phyloP scores from a whole-genome alignment of 1,140 invertebrate species.

The Apis dorsata region DNA sequence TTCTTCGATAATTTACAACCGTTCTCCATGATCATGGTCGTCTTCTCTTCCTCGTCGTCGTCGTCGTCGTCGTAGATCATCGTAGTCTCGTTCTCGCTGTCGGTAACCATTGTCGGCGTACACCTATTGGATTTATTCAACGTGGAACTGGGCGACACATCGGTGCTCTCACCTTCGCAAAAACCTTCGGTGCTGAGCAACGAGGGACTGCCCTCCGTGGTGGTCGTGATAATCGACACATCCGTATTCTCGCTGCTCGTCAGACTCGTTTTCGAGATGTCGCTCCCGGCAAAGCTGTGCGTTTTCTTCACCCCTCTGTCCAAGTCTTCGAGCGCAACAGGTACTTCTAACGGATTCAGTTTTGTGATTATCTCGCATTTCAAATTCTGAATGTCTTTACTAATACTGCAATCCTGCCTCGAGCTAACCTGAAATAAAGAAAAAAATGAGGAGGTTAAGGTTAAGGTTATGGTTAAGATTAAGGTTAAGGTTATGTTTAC shows the following conservation, averaged over 20 bases:
- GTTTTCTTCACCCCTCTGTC: slow-evolving; percentile 72
- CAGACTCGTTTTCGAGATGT: slow-evolving; percentile 76
- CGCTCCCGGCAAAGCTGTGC: slow-evolving; percentile 77
- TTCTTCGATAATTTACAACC: slow-evolving; percentile 44
- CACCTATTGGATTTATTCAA: slow-evolving; percentile 73
- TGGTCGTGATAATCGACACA: slow-evolving; percentile 73
- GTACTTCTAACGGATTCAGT: slow-evolving; percentile 61
- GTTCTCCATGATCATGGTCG: slow-evolving; percentile 46
- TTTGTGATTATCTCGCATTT: slow-evolving; percentile 75
- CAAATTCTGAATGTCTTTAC: slow-evolving; percentile 73
- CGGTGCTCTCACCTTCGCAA: slow-evolving; percentile 77
- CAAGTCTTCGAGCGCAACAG: slow-evolving; percentile 50
- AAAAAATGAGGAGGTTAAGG: background rate
- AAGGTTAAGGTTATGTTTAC: no score
- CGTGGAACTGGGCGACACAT: slow-evolving; percentile 74
- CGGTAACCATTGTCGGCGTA: slow-evolving; percentile 67
- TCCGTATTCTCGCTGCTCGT: slow-evolving; percentile 77
- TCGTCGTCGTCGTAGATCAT: slow-evolving; percentile 56
- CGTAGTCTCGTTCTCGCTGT: slow-evolving; percentile 66
- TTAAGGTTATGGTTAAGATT: no score
- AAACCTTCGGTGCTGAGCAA: slow-evolving; percentile 77
- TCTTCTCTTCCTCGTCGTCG: slow-evolving; percentile 23
- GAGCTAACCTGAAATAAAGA: slow-evolving; percentile 33
- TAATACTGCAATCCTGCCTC: slow-evolving; percentile 60
- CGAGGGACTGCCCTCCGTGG: slow-evolving; percentile 76